A percentile compares a stretch with the other conserved stretches of the same genome.
These are phyloP conservation scores for Sula dactylatra DNA, from an alignment of 2,113 vertebrate species.

Conservation along the genomic window DNA sequence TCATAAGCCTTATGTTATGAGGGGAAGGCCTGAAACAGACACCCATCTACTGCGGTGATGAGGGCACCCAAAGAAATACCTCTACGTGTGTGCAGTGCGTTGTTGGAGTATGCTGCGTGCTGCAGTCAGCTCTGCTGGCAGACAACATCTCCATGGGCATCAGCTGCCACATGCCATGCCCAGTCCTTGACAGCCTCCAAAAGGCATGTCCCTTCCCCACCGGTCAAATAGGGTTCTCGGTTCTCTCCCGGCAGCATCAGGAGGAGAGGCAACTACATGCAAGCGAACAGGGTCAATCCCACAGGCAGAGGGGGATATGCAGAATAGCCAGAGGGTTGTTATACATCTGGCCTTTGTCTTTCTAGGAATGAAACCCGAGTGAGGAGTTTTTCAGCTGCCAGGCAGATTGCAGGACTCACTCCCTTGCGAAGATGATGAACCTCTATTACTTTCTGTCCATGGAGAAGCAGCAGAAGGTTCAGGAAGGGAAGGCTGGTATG, in stretches of 20 bases:
- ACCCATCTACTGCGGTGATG: not conserved
- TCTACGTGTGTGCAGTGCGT: accelerated
- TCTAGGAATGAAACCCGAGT: not conserved
- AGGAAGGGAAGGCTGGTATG: not conserved
- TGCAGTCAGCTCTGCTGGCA: not conserved
- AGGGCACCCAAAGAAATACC: not conserved
- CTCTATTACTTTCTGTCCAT: accelerated
- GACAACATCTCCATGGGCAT: not conserved
- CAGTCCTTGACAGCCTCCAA: not conserved
- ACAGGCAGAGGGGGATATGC: accelerated
- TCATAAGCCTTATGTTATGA: not conserved
- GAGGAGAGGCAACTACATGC: not conserved
- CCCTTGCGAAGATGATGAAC: not conserved
- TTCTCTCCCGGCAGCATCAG: not conserved
- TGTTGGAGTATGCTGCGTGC: accelerated
- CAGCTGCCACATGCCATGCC: not conserved
- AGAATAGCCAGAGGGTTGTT: not conserved
- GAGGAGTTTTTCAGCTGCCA: not conserved
- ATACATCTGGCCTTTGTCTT: not conserved
- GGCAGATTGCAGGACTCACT: not conserved
- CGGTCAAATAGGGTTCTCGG: not conserved
- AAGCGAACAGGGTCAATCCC: not conserved
- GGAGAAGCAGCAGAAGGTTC: not conserved
- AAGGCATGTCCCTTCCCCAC: not conserved
- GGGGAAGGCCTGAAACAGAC: not conserved